phyloP scores from a whole-genome alignment of 64 coral and sea anemone species.

The Pachyseris speciosa region DNA sequence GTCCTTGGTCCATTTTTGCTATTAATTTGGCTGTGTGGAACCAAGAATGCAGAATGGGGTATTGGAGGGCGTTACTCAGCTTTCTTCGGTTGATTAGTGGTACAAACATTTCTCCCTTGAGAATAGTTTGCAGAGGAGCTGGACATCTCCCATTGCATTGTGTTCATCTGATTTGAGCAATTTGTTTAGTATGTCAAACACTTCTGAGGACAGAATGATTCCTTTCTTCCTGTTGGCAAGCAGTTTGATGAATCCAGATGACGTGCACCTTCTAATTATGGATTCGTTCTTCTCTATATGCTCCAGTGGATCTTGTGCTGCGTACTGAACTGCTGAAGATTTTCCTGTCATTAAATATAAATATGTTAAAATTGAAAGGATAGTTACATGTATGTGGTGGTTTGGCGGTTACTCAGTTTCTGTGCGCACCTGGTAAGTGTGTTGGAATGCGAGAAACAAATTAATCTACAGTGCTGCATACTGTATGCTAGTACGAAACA shows the following conservation, averaged over 20 bases:
- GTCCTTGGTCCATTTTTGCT: conserved; percentile 43
- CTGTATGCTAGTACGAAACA: not conserved
- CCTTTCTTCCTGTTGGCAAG: conserved; percentile 22
- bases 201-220: conserved; percentile 25
- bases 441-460: too few species aligned
- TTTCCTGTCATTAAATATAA: not conserved
- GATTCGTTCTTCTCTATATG: not conserved
- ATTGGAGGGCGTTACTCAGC: not conserved
- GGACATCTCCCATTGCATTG: conserved; percentile 14
- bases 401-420: too few species aligned
- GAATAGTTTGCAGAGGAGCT: conserved; percentile 55
- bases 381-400: too few species aligned
- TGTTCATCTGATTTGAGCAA: conserved; percentile 58
- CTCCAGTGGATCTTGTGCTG: conserved; percentile 34
- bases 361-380: too few species aligned
- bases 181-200: conserved; percentile 47
- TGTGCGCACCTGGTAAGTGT: too few species aligned
- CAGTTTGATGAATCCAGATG: not conserved
- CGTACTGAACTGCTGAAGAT: conserved; percentile 32
- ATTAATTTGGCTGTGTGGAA: conserved; percentile 42
- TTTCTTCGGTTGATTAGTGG: conserved; percentile 24
- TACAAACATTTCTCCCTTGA: conserved; percentile 15
- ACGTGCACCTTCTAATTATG: conserved; percentile 13
- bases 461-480: too few species aligned
- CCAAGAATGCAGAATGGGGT: conserved; percentile 50